phyloP scores from a whole-genome alignment of 92 coral and sea anemone species.

The Zoanthus gigantus region DNA sequence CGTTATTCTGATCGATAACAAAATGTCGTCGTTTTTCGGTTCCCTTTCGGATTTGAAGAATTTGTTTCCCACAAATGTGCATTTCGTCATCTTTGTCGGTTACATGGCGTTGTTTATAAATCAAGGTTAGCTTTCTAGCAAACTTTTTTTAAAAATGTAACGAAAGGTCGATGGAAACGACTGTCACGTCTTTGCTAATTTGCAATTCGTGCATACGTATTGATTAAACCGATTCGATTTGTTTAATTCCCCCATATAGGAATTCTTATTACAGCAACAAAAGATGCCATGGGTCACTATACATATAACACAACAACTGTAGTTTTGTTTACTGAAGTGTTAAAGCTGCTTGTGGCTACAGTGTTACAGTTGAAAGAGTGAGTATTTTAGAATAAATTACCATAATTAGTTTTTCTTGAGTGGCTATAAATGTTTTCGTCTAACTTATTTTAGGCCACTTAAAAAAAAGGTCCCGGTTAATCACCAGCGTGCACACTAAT shows the following conservation, averaged over 20 bases:
- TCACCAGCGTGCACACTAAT: too few species aligned
- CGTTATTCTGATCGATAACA: background rate
- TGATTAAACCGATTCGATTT: too few species aligned
- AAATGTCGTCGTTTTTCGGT: slow-evolving; percentile 49
- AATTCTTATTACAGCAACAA: slow-evolving; percentile 92
- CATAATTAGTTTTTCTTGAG: too few species aligned
- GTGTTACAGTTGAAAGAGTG: slow-evolving; percentile 88
- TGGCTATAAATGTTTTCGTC: too few species aligned
- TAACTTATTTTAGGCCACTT: too few species aligned
- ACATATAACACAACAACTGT: slow-evolving; percentile 91
- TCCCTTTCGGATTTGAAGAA: slow-evolving; percentile 82
- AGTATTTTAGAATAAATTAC: slow-evolving; percentile 27
- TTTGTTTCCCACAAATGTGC: slow-evolving; percentile 89
- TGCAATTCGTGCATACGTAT: too few species aligned
- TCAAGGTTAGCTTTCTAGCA: slow-evolving; percentile 74
- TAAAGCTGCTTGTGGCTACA: slow-evolving; percentile 84
- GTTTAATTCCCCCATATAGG: slow-evolving; percentile 62
- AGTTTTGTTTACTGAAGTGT: slow-evolving; percentile 84
- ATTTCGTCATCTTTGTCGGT: slow-evolving; percentile 87
- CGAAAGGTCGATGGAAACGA: too few species aligned
- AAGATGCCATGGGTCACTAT: slow-evolving; percentile 76
- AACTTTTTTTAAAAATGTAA: too few species aligned
- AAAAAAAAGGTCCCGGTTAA: too few species aligned
- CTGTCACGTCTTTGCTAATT: too few species aligned
- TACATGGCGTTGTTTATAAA: slow-evolving; percentile 91